Conservation (phyloP, 2,113 vertebrate species). For the Vulpes vulpes region DNA sequence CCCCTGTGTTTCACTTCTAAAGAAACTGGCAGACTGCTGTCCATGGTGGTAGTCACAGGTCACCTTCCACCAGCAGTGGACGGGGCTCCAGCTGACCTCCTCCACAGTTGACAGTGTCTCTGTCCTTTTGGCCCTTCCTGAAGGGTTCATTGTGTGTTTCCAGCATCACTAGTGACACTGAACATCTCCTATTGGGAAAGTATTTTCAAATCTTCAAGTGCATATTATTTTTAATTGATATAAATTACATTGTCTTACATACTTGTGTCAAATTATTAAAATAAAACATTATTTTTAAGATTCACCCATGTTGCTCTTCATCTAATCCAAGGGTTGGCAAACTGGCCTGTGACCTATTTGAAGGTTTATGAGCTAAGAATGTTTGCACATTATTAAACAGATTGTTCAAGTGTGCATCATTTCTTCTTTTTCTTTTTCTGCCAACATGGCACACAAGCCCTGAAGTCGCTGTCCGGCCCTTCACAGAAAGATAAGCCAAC, state of each 20-base stretch:
- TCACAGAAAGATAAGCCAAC: neutral
- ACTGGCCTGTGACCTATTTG: neutral
- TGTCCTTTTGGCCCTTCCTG: neutral
- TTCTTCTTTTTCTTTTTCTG: neutral
- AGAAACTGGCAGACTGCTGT: neutral
- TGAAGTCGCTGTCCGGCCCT: neutral
- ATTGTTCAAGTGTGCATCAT: neutral
- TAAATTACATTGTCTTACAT: neutral
- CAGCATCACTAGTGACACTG: neutral
- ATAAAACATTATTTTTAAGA: no score
- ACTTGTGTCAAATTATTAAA: neutral
- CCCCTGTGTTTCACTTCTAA: neutral
- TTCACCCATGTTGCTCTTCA: neutral
- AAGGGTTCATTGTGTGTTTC: neutral
- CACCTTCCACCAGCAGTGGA: fast-evolving
- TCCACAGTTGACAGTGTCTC: no score
- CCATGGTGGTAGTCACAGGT: fast-evolving
- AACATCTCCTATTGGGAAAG: neutral
- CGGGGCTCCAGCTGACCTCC: no score
- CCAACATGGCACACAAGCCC: neutral
- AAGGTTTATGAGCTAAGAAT: neutral
- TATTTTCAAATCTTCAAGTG: neutral
- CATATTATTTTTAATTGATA: neutral
- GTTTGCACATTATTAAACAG: neutral
- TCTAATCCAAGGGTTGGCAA: neutral